Conservation (phyloP, 2,888 invertebrate species). For the Lasiommata megera region DNA sequence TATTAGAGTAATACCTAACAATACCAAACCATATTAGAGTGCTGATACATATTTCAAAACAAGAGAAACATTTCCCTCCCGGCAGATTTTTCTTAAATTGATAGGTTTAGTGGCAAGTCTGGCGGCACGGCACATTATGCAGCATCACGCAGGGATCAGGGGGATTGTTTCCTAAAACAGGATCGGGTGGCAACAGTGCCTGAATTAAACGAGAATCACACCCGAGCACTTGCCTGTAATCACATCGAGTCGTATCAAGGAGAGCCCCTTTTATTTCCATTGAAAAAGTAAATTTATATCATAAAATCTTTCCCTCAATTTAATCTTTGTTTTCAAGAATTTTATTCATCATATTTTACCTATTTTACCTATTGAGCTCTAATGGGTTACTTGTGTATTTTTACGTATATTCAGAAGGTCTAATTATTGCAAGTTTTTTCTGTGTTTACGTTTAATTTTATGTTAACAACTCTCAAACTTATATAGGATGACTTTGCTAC, state of each 20-base stretch:
- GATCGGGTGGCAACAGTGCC: conserved; percentile 61
- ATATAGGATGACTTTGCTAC: too few relatives aligned
- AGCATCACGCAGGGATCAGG: conserved; percentile 76
- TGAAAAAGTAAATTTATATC: conserved; percentile 2
- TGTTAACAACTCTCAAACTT: too few relatives aligned
- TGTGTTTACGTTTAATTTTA: too few relatives aligned
- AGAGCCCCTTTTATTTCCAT: conserved; percentile 22
- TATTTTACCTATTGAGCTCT: not conserved
- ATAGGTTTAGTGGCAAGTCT: conserved; percentile 53
- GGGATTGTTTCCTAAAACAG: conserved; percentile 76
- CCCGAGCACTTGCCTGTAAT: conserved; percentile 35
- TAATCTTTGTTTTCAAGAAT: not conserved
- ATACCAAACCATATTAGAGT: too few relatives aligned
- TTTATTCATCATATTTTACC: not conserved
- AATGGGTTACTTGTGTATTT: too few relatives aligned
- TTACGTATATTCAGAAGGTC: too few relatives aligned
- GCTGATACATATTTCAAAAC: conserved; percentile 13
- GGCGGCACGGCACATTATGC: conserved; percentile 68
- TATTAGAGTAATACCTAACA: too few relatives aligned
- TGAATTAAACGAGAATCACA: conserved; percentile 59
- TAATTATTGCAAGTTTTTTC: too few relatives aligned
- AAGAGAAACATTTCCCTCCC: conserved; percentile 27
- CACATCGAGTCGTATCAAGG: conserved; percentile 28
- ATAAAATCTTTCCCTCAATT: not conserved
- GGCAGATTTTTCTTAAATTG: conserved; percentile 58